Percentiles rank a stretch among this genome's conserved stretches.
Conservation (phyloP, 2,797 vertebrate species). For the Parambassis ranga region DNA sequence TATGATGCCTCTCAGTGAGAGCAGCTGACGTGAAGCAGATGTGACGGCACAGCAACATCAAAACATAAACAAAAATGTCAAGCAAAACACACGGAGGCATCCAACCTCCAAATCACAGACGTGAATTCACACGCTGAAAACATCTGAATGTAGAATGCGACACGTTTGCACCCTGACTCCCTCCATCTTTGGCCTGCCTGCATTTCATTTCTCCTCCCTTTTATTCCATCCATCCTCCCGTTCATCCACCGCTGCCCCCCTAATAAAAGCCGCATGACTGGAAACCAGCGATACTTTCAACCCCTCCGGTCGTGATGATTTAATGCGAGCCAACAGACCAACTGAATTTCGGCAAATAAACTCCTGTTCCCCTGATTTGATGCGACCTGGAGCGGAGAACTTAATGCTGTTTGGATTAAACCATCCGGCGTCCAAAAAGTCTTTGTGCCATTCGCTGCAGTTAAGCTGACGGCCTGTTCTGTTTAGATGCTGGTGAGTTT, state of each 20-base stretch:
- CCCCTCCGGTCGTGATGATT: constrained; percentile 37
- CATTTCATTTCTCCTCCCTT: constrained; percentile 32
- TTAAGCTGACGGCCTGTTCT: not conserved
- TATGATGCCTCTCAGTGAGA: not conserved
- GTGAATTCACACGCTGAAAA: too few relatives aligned
- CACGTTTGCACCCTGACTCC: constrained; percentile 13
- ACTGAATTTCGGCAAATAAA: constrained; percentile 34
- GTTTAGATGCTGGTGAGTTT: not conserved
- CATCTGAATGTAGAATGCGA: too few relatives aligned
- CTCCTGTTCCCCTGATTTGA: constrained; percentile 33
- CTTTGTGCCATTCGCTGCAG: not conserved
- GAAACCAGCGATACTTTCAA: constrained; percentile 27
- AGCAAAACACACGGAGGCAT: too few relatives aligned
- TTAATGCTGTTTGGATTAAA: constrained; percentile 36
- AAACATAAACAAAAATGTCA: not conserved
- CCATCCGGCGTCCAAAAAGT: not conserved
- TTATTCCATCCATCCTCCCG: constrained; percentile 26
- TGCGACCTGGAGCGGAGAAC: constrained; percentile 12
- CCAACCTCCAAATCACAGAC: too few relatives aligned
- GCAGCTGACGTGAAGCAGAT: too few relatives aligned
- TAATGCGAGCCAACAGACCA: constrained; percentile 40
- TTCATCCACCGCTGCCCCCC: constrained; percentile 20
- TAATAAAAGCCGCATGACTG: constrained; percentile 62
- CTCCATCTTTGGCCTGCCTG: constrained; percentile 35
- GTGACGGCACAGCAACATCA: not conserved